These are phyloP conservation scores for Coecobrya sp. DNA, from an alignment of 2,888 invertebrate species.

Conservation along the genomic window DNA sequence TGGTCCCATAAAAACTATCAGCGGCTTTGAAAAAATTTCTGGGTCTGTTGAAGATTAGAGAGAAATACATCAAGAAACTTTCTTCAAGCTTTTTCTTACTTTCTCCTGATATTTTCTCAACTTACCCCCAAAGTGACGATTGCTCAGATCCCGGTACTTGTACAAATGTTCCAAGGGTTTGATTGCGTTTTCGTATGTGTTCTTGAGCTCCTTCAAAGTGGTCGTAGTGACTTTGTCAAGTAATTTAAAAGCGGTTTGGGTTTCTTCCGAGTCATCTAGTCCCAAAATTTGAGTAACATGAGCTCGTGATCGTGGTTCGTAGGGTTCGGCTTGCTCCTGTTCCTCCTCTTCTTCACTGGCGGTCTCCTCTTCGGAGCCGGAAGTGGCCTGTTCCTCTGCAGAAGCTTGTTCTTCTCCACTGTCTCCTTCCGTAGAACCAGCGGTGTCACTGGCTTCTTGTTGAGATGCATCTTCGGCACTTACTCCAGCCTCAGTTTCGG, in stretches of 20 bases:
- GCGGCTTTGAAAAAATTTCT: conserved; percentile 97
- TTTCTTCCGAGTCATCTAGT: conserved; percentile 92
- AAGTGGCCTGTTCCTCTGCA: conserved; percentile 75
- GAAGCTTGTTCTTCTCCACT: conserved; percentile 56
- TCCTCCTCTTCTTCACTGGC: conserved; percentile 83
- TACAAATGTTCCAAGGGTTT: conserved; percentile 96
- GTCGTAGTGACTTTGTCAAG: conserved; percentile 93
- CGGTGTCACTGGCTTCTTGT: conserved; percentile 73
- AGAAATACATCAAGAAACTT: background rate
- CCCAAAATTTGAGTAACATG: conserved; percentile 94
- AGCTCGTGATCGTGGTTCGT: conserved; percentile 93
- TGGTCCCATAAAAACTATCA: conserved; percentile 97
- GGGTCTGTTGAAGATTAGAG: conserved; percentile 90
- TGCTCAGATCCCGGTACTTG: conserved; percentile 97
- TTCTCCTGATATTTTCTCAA: background rate
- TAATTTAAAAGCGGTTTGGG: conserved; percentile 91
- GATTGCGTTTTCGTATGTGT: conserved; percentile 94
- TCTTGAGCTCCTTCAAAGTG: conserved; percentile 94
- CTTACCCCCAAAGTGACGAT: conserved; percentile 94
- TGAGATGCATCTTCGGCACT: conserved; percentile 79
- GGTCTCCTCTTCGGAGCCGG: conserved; percentile 70
- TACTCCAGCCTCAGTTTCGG: conserved; percentile 79
- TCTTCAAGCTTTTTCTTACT: conserved; percentile 40
- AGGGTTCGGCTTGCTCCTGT: conserved; percentile 87
- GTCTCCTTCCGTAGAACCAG: conserved; percentile 71